Conservation (phyloP, 1,140 invertebrate genomes). For the Drosophila malerkotliana region DNA sequence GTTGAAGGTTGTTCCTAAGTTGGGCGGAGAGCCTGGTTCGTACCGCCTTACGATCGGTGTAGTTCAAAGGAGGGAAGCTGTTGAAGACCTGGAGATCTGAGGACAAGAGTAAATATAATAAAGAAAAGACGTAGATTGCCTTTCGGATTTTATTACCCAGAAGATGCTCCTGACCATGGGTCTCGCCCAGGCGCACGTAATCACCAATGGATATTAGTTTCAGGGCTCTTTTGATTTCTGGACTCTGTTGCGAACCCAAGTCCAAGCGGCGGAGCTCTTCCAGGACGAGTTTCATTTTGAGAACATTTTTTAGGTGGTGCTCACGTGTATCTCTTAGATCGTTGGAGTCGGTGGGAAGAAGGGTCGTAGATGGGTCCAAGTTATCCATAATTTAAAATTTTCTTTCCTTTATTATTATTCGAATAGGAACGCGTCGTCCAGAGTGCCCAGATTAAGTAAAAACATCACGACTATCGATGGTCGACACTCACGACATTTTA, state of each 20-base stretch:
- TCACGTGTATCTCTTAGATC: conserved; percentile 47
- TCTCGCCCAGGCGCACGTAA: conserved; percentile 40
- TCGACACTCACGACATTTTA: too few relatives aligned
- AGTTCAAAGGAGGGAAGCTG: conserved; percentile 40
- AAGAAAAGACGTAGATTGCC: background rate
- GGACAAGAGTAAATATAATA: background rate
- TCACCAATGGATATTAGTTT: conserved; percentile 50
- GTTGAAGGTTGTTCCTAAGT: conserved; percentile 24
- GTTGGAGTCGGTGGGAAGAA: conserved; percentile 36
- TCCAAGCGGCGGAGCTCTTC: conserved; percentile 38
- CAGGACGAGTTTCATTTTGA: conserved; percentile 56
- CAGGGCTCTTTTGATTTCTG: conserved; percentile 45
- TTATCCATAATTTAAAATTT: conserved; percentile 31
- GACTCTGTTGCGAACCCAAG: conserved; percentile 12
- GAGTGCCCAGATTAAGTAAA: background rate
- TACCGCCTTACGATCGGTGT: conserved; percentile 56
- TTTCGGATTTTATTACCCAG: conserved; percentile 32
- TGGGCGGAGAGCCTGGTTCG: conserved; percentile 31
- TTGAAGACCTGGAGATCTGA: conserved; percentile 42
- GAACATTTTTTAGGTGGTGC: conserved; percentile 42
- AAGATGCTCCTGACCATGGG: conserved; percentile 19
- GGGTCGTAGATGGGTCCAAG: conserved; percentile 21
- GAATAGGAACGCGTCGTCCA: conserved; percentile 7
- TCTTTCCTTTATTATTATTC: conserved; percentile 8
- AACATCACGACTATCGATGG: background rate